A percentile compares a stretch with the other conserved stretches of the same genome.
phyloP scores from a whole-genome alignment of 2,113 vertebrate genomes.

The Cyanistes caeruleus region DNA sequence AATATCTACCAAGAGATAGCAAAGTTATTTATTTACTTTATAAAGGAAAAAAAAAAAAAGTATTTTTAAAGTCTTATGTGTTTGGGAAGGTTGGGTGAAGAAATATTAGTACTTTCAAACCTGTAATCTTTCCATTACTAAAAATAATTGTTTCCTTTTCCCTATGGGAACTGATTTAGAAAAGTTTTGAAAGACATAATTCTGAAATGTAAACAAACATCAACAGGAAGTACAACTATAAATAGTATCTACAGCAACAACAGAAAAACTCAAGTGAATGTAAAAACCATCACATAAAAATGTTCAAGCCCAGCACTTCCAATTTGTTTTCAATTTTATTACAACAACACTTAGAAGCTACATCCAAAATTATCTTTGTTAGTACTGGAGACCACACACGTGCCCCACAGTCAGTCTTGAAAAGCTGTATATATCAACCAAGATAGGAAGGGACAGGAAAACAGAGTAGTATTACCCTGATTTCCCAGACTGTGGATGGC shows the following conservation, averaged over 20 bases:
- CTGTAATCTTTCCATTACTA: neutral
- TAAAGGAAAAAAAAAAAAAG: neutral
- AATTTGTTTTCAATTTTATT: conserved; percentile 13
- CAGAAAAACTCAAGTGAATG: neutral
- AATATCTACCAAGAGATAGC: neutral
- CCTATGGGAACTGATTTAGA: neutral
- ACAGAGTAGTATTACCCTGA: neutral
- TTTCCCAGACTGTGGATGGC: neutral
- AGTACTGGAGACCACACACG: conserved; percentile 15
- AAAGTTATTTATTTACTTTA: neutral
- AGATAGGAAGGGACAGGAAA: neutral
- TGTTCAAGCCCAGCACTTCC: neutral
- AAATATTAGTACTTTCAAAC: neutral
- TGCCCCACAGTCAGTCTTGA: neutral
- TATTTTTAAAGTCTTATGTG: neutral
- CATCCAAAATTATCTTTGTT: conserved; percentile 6
- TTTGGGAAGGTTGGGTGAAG: neutral
- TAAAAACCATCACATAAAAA: neutral
- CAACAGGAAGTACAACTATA: neutral
- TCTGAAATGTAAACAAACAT: neutral
- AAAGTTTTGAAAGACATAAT: neutral
- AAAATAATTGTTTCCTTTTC: neutral
- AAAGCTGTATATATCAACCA: neutral
- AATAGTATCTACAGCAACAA: neutral
- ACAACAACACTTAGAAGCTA: neutral